Evolutionary conservation across 1,140 invertebrate genomes (phyloP), one percentile per base, ranked within the genome.

Genomic region (Apis florea): DNA sequence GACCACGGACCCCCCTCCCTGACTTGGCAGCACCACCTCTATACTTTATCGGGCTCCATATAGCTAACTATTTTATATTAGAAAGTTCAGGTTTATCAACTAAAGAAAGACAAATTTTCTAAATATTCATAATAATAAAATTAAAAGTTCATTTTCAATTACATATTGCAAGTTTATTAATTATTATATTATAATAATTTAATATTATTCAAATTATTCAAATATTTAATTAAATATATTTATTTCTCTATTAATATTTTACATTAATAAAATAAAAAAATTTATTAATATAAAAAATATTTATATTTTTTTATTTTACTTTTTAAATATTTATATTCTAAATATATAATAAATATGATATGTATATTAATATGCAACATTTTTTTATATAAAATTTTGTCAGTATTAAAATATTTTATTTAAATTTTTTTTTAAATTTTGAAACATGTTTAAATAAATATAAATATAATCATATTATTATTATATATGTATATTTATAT

Each of bases 1-100:
- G 92, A 93, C 90, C 91, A 83, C 85, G 72, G 69, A 49, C 53
- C 68, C 82, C 88, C 90, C 86, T 84, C 77, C 83, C 72, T 71
- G 49, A 73, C 53, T 59, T 79, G 58, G 26, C 77, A 81, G 77
- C 78, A 85, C 85, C 84, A 71, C 80, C 83, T 75, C 85, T 66
- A 64, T 59, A 47, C 83, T 86, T 86, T 86, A 86, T 83, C 70
- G 63, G 31, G 63, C n/a, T 68, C 51, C 63, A 68, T 79, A 79
- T 54, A 24, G 69, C 53, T 83, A 53, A 63, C 76, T 56, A 79
- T 79, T 81, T 73, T 76, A 17, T 63, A 61, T 17, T 26, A 69
- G 47, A 69, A 76, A 1, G 5, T 17, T 47, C 73, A 82, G 47
- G 73, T 17, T 49, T 12, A n/a, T 11, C 26, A 82, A 76, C 73